A percentile compares a stretch with the other conserved stretches of the same genome.
Evolutionary conservation across 2,888 invertebrate genomes (phyloP).

Genomic region (Sympetrum striolatum): DNA sequence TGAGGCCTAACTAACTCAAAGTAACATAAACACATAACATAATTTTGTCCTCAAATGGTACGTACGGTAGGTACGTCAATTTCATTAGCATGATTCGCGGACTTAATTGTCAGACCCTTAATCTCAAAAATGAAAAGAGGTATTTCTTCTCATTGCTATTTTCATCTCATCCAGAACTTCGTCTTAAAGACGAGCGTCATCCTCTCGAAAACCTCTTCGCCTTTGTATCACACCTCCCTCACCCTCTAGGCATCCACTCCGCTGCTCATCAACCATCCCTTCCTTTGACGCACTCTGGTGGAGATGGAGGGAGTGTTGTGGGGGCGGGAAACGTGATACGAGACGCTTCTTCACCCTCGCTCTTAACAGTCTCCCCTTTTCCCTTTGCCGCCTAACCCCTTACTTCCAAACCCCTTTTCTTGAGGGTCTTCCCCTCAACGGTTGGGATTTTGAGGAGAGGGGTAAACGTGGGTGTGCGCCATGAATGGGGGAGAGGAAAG

Average conservation of each 20-base stretch:
- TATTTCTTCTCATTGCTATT: too few relatives aligned
- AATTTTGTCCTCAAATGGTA: too few relatives aligned
- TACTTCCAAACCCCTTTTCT: not conserved
- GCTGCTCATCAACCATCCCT: not conserved
- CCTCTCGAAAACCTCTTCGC: not conserved
- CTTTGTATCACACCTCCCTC: not conserved
- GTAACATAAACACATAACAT: too few relatives aligned
- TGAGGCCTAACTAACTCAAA: too few relatives aligned
- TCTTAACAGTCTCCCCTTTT: not conserved
- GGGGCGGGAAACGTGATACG: not conserved
- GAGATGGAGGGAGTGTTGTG: not conserved
- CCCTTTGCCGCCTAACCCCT: not conserved
- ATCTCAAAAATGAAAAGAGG: too few relatives aligned
- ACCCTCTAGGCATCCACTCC: not conserved
- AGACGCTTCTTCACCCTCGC: not conserved
- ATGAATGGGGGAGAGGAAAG: not conserved
- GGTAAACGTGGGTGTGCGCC: not conserved
- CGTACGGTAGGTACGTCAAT: too few relatives aligned
- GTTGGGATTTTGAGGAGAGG: too few relatives aligned
- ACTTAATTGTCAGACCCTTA: too few relatives aligned
- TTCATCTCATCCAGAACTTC: too few relatives aligned
- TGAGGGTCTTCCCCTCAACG: not conserved
- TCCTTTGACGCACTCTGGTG: not conserved
- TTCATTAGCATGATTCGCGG: too few relatives aligned
- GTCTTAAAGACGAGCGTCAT: not conserved